A percentile compares a stretch with the other conserved stretches of the same genome.
Evolutionary conservation across 2,113 vertebrate species (phyloP).

Genomic region (Syrrhaptes paradoxus): DNA sequence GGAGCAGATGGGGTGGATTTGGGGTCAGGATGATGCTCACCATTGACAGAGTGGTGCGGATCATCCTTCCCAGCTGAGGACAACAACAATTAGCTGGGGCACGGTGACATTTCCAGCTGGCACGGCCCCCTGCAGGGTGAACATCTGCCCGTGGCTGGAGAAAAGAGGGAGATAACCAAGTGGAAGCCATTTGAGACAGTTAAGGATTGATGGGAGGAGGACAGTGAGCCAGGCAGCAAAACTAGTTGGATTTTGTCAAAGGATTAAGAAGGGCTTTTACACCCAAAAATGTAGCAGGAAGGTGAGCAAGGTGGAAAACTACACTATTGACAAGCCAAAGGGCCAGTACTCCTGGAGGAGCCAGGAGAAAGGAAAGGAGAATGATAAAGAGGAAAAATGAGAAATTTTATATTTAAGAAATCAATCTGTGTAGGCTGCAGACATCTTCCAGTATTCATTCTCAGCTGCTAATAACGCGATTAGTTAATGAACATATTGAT

Average conservation of each 20-base stretch:
- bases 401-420: not conserved
- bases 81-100: not conserved
- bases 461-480: not conserved
- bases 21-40: not conserved
- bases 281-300: not conserved
- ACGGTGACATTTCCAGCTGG: conserved; percentile 3
- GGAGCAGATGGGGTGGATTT: fast-evolving
- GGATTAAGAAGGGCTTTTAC: not conserved
- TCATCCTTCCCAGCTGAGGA: not conserved
- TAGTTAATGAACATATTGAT: conserved; percentile 2
- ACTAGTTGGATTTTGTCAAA: not conserved
- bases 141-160: not conserved
- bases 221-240: not conserved
- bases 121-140: not conserved
- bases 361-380: not conserved
- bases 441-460: not conserved
- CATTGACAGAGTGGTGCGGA: not conserved
- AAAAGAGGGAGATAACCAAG: not conserved
- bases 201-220: not conserved
- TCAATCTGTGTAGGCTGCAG: not conserved
- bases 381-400: not conserved
- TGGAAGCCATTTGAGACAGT: not conserved
- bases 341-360: too few relatives aligned
- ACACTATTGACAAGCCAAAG: not conserved
- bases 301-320: not conserved